Evolutionary conservation across 2,888 invertebrate genomes (phyloP).

Genomic region (Andrena chrysosceles): DNA sequence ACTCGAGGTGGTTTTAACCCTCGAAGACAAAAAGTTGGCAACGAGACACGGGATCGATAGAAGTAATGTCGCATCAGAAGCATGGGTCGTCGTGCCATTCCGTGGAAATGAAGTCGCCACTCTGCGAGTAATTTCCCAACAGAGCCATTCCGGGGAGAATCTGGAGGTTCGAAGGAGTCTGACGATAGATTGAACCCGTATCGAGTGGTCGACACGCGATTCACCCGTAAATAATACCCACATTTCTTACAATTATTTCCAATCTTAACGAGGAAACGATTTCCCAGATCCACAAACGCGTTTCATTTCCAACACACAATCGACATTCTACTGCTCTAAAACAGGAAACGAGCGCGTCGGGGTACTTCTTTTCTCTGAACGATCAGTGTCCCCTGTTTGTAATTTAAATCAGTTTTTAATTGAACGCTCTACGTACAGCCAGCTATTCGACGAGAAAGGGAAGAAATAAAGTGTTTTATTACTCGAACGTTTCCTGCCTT

Average conservation of each 20-base stretch:
- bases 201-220: constrained; percentile 1
- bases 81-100: constrained; percentile 14
- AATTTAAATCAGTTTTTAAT: constrained; percentile 3
- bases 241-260: neutral
- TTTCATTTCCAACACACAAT: neutral
- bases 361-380: neutral
- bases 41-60: constrained; percentile 34
- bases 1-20: constrained; percentile 25
- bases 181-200: neutral
- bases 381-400: neutral
- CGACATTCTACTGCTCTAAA: neutral
- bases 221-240: constrained; percentile 4
- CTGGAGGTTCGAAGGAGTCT: constrained; percentile 14
- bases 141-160: constrained; percentile 50
- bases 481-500: neutral
- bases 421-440: neutral
- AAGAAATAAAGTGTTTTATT: neutral
- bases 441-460: neutral
- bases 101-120: constrained; percentile 15
- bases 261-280: too few relatives aligned
- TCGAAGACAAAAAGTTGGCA: constrained; percentile 8
- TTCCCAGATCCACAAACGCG: too few relatives aligned
- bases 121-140: constrained; percentile 62
- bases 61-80: constrained; percentile 35
- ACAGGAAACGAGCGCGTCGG: neutral